Evolutionary conservation across 2,113 vertebrate species (phyloP).

Genomic region (Eudyptes chrysolophus): DNA sequence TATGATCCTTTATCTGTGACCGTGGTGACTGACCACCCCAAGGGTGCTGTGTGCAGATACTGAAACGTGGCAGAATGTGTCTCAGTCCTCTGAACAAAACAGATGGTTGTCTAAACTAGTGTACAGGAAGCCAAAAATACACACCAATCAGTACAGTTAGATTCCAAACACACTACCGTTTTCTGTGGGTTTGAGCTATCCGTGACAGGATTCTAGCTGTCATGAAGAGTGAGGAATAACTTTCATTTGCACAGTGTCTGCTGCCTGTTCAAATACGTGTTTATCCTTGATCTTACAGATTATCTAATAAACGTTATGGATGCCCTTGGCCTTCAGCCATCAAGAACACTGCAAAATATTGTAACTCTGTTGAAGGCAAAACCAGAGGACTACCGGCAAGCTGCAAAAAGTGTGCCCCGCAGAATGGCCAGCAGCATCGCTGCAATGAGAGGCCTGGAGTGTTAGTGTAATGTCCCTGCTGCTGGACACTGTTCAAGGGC

Average conservation of each 20-base stretch:
- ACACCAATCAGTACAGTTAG: accelerated
- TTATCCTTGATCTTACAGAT: slow-evolving; percentile 71
- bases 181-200: not conserved
- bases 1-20: not conserved
- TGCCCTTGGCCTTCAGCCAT: slow-evolving; percentile 92
- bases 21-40: not conserved
- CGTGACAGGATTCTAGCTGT: not conserved
- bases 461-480: slow-evolving; percentile 5
- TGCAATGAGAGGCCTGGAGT: slow-evolving; percentile 82
- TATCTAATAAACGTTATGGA: slow-evolving; percentile 98
- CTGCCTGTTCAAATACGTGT: not conserved
- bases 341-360: slow-evolving; percentile 82
- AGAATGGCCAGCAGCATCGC: slow-evolving; percentile 81
- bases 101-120: not conserved
- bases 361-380: slow-evolving; percentile 84
- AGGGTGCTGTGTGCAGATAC: not conserved
- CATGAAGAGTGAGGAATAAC: accelerated
- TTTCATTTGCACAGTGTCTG: not conserved
- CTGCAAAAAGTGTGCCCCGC: slow-evolving; percentile 82
- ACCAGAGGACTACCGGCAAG: slow-evolving; percentile 87
- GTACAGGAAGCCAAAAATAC: not conserved
- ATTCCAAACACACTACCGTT: not conserved
- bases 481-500: not conserved
- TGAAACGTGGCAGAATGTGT: not conserved
- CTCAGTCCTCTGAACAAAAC: not conserved